phyloP scores from a whole-genome alignment of 2,888 invertebrate genomes.

The Frankliniella fusca region DNA sequence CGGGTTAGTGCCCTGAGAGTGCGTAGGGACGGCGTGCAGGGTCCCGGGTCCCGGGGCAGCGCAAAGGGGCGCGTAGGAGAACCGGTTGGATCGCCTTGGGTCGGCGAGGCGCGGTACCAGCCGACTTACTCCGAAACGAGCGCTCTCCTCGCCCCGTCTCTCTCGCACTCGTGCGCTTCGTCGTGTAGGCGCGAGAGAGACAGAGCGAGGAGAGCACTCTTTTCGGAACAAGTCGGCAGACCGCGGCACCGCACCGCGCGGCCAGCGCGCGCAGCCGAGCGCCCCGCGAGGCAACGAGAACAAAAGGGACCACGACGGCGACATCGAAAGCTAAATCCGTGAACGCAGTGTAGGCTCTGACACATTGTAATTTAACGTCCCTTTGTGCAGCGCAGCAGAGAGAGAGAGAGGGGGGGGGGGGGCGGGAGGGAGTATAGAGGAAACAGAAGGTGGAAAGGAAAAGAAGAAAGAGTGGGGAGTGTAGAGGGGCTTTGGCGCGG shows the following conservation, averaged over 20 bases:
- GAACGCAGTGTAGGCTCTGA: conserved; percentile 22
- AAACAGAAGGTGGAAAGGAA: background rate
- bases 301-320: background rate
- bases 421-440: no score
- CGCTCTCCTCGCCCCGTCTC: no score
- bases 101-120: background rate
- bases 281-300: background rate
- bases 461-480: background rate
- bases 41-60: background rate
- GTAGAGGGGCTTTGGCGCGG: no score
- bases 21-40: background rate
- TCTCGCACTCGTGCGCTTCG: no score
- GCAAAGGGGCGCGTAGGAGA: conserved; percentile 3
- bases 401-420: background rate
- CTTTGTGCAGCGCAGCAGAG: conserved; percentile 10
- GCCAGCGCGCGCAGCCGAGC: no score
- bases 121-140: no score
- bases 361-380: conserved; percentile 18
- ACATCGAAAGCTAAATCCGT: conserved; percentile 24
- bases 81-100: background rate
- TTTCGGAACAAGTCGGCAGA: no score
- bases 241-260: no score
- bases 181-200: background rate
- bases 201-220: background rate
- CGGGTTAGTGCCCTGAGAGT: background rate